Conservation (phyloP, 1,140 invertebrate genomes). For the Meloidogyne hapla region DNA sequence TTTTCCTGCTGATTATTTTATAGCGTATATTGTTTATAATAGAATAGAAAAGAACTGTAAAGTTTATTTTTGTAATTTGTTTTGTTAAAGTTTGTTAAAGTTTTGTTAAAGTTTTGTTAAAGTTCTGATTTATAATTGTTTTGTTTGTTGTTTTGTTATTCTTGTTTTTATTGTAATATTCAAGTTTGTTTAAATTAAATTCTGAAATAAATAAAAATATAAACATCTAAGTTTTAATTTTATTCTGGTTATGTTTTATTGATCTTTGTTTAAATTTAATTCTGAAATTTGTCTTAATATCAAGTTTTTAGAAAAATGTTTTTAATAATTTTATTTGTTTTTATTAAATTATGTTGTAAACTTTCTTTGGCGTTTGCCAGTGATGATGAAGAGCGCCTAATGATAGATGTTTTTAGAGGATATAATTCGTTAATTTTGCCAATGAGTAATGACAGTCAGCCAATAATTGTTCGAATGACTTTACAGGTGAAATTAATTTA, state of each 20-base stretch:
- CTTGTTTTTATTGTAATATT: no score
- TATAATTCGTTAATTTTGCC: conserved; percentile 99
- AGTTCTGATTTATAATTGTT: background rate
- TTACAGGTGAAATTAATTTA: conserved; percentile 71
- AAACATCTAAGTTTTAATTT: no score
- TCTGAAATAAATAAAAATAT: no score
- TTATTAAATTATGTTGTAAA: background rate
- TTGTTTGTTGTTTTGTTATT: background rate
- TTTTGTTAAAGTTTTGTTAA: background rate
- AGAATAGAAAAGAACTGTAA: no score
- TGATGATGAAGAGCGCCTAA: conserved; percentile 38
- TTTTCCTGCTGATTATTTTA: background rate
- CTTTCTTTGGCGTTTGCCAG: conserved; percentile 13
- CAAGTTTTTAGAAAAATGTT: background rate
- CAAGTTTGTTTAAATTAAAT: no score
- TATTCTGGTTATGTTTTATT: no score
- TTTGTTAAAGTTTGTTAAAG: no score
- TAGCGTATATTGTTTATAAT: background rate
- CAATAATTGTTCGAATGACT: conserved; percentile 86
- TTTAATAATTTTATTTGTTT: background rate
- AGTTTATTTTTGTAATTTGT: no score
- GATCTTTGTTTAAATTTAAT: no score
- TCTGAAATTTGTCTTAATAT: no score
- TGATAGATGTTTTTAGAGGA: conserved; percentile 69
- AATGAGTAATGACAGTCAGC: conserved; percentile 85